Percentiles rank a stretch among this genome's conserved stretches.
Evolutionary conservation across 2,113 vertebrate species (phyloP).

Genomic region (Reinhardtius hippoglossoides): DNA sequence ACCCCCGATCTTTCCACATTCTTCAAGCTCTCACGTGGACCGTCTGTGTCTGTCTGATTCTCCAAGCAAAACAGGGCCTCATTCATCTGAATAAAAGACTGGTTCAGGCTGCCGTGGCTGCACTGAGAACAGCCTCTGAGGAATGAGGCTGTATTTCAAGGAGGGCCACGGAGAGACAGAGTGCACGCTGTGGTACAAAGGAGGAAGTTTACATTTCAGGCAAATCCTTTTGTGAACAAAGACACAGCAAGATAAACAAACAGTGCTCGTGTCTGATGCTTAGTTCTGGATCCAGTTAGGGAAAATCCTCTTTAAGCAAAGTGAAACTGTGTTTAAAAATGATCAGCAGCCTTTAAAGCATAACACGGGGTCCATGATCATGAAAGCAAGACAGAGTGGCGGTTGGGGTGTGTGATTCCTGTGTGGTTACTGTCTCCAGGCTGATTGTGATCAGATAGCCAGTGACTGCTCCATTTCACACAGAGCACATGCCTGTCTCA

Average conservation of each 20-base stretch:
- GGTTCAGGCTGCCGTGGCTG: constrained; percentile 61
- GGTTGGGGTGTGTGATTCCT: constrained; percentile 69
- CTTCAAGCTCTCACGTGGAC: constrained; percentile 65
- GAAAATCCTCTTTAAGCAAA: constrained; percentile 23
- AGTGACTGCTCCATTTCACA: constrained; percentile 65
- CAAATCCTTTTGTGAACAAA: constrained; percentile 74
- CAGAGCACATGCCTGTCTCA: constrained; percentile 62
- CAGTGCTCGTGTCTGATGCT: constrained; percentile 50
- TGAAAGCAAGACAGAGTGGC: constrained; percentile 40
- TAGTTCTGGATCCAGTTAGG: constrained; percentile 46
- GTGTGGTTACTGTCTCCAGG: constrained; percentile 66
- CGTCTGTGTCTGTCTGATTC: constrained; percentile 65
- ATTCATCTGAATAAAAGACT: constrained; percentile 79
- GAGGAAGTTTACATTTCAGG: constrained; percentile 78
- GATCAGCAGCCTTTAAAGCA: constrained; percentile 16
- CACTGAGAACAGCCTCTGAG: constrained; percentile 60
- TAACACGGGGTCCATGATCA: neutral
- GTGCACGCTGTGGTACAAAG: constrained; percentile 53
- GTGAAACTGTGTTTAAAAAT: constrained; percentile 41
- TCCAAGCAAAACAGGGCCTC: constrained; percentile 69
- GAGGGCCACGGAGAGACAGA: constrained; percentile 41
- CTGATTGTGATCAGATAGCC: constrained; percentile 64
- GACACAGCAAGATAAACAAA: constrained; percentile 69
- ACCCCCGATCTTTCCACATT: constrained; percentile 65
- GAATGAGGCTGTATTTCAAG: constrained; percentile 67